Base-by-base conservation (phyloP, 2,797 vertebrate species). In the Cyprinella venusta region DNA sequence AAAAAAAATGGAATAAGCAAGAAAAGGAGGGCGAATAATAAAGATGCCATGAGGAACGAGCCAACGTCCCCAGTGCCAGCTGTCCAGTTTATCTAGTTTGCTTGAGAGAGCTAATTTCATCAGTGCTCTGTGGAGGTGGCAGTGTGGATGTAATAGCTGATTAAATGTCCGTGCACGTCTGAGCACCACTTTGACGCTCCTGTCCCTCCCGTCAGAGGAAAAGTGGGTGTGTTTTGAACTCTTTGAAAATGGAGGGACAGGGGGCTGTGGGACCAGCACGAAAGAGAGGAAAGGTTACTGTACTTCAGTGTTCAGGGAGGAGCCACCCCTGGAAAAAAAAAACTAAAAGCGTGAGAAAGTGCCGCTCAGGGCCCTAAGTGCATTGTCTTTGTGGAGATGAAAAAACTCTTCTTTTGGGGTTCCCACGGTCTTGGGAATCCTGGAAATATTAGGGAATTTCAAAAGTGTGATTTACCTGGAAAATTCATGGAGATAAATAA, bases 331-430 rank as follows among this genome's bases (percentile, higher is more conserved):
- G 21, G 54, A 65, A 89, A 90, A 82, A 64, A 52, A 83, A 90
- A 80, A 59, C 83, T 87, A 88, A 89, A 92, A 91, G 90, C 91
- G 90, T 93, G 94, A 93, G 93, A 94, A 72, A 93, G 88, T 91
- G 90, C 88, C 88, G 84, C 87, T 90, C 89, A 80, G 88, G 83
- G 90, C 88, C 89, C 81, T 82, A 81, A 87, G 91, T 92, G 91
- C 91, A 93, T 92, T 93, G 92, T 92, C 90, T 94, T 89, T 92
- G 90, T 90, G 68, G 70, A 89, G 88, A 93, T 92, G 92, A 93
- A 93, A 94, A 90, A 81, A 84, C 87, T 79, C 68, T 68, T 24
- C 40, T 59, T 45, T 78, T 19, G 12, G 30, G 61, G 63, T 79
- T 79, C 76, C 76, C 76, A 79, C 76, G 76, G 76, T 50, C 76